phyloP scores from a whole-genome alignment of 2,113 vertebrate genomes.

The Grallaria varia region DNA sequence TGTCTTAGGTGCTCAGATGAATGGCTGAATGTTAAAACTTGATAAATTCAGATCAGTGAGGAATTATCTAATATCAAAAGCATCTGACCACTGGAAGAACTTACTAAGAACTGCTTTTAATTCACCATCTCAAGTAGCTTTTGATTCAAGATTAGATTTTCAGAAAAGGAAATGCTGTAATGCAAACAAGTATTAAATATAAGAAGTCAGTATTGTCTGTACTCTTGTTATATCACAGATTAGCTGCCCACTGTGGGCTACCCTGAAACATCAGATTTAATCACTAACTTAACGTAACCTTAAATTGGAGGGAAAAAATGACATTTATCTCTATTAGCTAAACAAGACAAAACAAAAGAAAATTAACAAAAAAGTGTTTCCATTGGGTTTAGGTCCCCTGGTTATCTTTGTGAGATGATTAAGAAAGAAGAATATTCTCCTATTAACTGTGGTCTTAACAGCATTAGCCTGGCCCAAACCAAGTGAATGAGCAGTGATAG shows the following conservation, averaged over 20 bases:
- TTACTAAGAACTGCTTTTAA: conserved; percentile 42
- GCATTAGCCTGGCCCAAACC: not conserved
- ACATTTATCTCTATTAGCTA: not conserved
- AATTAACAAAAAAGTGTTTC: not conserved
- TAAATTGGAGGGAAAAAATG: not conserved
- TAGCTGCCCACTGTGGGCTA: not conserved
- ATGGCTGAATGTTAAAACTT: conserved; percentile 13
- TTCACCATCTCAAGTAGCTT: conserved; percentile 39
- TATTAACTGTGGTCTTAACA: not conserved
- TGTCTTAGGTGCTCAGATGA: conserved; percentile 32
- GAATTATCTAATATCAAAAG: conserved; percentile 48
- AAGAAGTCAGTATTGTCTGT: conserved; percentile 18
- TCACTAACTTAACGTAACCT: not conserved
- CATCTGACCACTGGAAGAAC: conserved; percentile 37
- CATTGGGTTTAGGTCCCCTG: not conserved
- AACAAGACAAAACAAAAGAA: not conserved
- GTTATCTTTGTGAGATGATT: not conserved
- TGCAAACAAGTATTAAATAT: conserved; percentile 12
- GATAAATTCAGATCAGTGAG: conserved; percentile 42
- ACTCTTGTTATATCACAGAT: not conserved
- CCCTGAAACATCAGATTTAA: conserved; percentile 27
- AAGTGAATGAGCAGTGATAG: not conserved
- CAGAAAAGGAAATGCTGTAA: not conserved
- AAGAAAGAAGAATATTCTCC: not conserved
- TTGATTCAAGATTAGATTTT: conserved; percentile 55